Percentiles rank a stretch among this genome's conserved stretches.
Evolutionary conservation across 2,113 vertebrate species (phyloP).

Genomic region (Brachypteracias leptosomus): DNA sequence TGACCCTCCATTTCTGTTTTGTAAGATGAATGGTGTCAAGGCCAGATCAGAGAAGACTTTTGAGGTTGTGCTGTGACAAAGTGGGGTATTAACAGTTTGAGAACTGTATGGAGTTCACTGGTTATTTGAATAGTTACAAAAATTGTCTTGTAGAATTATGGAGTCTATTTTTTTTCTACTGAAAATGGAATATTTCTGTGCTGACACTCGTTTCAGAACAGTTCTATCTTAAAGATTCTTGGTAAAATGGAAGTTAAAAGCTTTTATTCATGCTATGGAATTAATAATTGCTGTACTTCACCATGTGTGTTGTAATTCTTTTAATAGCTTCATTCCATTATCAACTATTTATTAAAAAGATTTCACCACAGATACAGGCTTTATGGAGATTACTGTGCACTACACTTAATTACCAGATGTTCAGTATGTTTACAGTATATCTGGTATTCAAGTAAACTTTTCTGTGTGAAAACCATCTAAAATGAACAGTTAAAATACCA

Average conservation of each 20-base stretch:
- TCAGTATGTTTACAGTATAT: conserved; percentile 52
- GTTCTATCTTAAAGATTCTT: neutral
- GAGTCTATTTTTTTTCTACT: neutral
- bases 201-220: neutral
- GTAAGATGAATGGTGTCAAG: neutral
- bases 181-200: neutral
- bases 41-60: neutral
- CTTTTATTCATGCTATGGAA: neutral
- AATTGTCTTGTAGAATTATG: neutral
- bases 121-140: neutral
- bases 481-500: conserved; percentile 54
- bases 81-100: neutral
- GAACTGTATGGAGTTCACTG: neutral
- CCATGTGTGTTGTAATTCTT: conserved; percentile 51
- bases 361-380: conserved; percentile 51
- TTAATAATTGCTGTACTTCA: conserved; percentile 11
- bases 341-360: conserved; percentile 66
- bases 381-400: conserved; percentile 61
- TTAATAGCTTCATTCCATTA: conserved; percentile 61
- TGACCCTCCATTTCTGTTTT: neutral
- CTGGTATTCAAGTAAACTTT: conserved; percentile 55
- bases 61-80: neutral
- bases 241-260: conserved; percentile 30
- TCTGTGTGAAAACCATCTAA: conserved; percentile 54
- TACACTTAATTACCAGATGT: conserved; percentile 67